These are phyloP conservation scores for Ictalurus punctatus DNA, from an alignment of 2,113 vertebrate genomes.

Conservation along the genomic window DNA sequence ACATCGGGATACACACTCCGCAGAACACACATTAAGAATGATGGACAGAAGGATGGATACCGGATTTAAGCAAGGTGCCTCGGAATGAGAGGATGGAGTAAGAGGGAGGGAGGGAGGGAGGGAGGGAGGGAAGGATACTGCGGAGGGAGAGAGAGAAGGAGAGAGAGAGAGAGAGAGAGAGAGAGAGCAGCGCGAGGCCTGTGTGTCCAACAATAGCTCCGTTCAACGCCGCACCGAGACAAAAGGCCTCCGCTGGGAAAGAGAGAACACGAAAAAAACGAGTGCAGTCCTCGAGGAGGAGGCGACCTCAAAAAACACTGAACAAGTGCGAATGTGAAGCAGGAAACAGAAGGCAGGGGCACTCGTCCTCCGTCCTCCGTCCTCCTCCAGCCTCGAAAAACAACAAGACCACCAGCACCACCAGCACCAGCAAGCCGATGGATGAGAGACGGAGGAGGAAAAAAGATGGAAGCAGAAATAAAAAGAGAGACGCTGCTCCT, in stretches of 20 bases:
- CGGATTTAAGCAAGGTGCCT: slow-evolving; percentile 48
- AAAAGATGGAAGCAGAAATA: slow-evolving; percentile 63
- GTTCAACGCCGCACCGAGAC: slow-evolving; percentile 44
- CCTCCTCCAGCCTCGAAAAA: slow-evolving; percentile 38
- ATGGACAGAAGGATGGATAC: slow-evolving; percentile 50
- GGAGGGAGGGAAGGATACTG: slow-evolving; percentile 57
- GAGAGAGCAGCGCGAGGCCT: slow-evolving; percentile 65
- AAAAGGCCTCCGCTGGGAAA: slow-evolving; percentile 49
- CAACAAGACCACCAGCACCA: slow-evolving; percentile 28
- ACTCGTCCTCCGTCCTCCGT: slow-evolving; percentile 37
- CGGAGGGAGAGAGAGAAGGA: slow-evolving; percentile 62
- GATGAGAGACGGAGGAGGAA: slow-evolving; percentile 53
- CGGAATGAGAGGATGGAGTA: slow-evolving; percentile 43
- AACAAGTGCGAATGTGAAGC: slow-evolving; percentile 16
- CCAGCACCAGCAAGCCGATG: slow-evolving; percentile 31
- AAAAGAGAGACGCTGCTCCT: slow-evolving; percentile 66
- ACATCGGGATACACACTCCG: slow-evolving; percentile 89
- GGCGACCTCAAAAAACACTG: slow-evolving; percentile 51
- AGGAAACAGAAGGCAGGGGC: slow-evolving; percentile 21
- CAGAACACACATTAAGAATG: slow-evolving; percentile 82
- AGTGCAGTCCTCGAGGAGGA: slow-evolving; percentile 35
- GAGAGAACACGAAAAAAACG: slow-evolving; percentile 32
- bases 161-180: slow-evolving; percentile 55
- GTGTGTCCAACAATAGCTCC: slow-evolving; percentile 57
- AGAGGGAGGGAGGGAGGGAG: slow-evolving; percentile 70